A percentile compares a stretch with the other conserved stretches of the same genome.
These are phyloP conservation scores for Macrobrachium nipponense DNA, from an alignment of 1,140 invertebrate genomes.

Conservation along the genomic window DNA sequence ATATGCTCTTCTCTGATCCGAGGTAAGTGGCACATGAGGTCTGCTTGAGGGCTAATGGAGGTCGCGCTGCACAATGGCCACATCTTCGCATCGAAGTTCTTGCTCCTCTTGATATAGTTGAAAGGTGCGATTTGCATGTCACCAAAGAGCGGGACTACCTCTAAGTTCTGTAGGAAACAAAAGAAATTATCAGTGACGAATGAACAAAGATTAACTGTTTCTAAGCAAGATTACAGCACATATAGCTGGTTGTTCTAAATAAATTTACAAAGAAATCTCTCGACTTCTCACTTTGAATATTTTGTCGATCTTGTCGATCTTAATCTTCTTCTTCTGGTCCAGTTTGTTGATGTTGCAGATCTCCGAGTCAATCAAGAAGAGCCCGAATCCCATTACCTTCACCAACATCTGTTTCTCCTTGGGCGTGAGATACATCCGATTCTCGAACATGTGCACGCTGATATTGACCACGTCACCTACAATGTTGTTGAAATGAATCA, in stretches of 20 bases:
- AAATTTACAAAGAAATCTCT: background rate
- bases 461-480: constrained; percentile 95
- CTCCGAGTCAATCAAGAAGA: constrained; percentile 97
- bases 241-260: no score
- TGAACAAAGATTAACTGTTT: no score
- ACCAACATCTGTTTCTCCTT: constrained; percentile 99
- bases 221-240: no score
- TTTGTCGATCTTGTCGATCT: constrained; percentile 92
- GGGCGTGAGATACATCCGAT: constrained; percentile 96
- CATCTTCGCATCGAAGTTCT: constrained; percentile 91
- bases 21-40: constrained; percentile 95
- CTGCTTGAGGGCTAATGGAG: constrained; percentile 88
- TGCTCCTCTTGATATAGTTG: constrained; percentile 96
- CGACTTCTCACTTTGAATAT: constrained; percentile 87
- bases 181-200: background rate
- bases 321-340: constrained; percentile 97
- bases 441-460: constrained; percentile 98
- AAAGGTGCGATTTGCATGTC: constrained; percentile 99
- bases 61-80: constrained; percentile 92
- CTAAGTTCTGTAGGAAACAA: constrained; percentile 78
- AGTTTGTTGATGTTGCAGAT: constrained; percentile 93
- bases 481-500: constrained; percentile 72
- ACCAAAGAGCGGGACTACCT: constrained; percentile 98
- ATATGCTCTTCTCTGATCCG: constrained; percentile 97
- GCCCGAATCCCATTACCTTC: constrained; percentile 98